Evolutionary conservation across 2,113 vertebrate genomes (phyloP), one percentile per base, ranked within the genome.

Genomic region (Donacobius atricapilla): DNA sequence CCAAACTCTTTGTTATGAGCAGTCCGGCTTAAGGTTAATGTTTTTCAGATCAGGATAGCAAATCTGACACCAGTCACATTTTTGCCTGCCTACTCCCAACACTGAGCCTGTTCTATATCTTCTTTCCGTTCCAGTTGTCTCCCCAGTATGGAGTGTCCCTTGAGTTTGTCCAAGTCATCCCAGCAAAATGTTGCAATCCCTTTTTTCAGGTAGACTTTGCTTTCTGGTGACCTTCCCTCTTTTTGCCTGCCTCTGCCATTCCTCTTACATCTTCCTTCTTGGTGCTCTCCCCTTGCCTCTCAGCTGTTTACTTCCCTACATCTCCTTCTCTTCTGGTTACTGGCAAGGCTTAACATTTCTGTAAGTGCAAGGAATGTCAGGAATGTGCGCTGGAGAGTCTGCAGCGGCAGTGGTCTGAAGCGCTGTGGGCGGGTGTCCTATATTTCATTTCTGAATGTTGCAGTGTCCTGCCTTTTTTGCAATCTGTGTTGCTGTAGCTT

Each of bases 361-460:
- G 7, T 56, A 60, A 64, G 44, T 51, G 33, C 65, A 60, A 48
- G 84, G 93, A 94, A 84, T 84, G 84, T 17, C 69, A 93, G 61
- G 90, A 95, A 85, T 79, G 77, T 87, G 53, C 69, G 39, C 4
- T 33, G 27, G 56, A 63, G 87, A 82, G 77, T 50, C 48, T 90
- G 89, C 81, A 93, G 73, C 69, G 81, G 84, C 81, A 93, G 58
- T 60, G 72, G 60, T 91, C 93, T 91, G 92, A 91, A 91, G 90
- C 20, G 44, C 61, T 87, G 90, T 94, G 92, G 84, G 81, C 1
- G 65, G 44, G 21, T 94, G 93, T 58, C 92, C 93, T 87, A 25
- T 64, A 91, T 96, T 94, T 95, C 18, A 8, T 70, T 69, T 77
- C 76, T 82, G 75, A 79, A 45, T 54, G 35, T 81, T 87, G 84